Conservation (phyloP, 1,140 invertebrate species). For the Lepidurus arcticus region DNA sequence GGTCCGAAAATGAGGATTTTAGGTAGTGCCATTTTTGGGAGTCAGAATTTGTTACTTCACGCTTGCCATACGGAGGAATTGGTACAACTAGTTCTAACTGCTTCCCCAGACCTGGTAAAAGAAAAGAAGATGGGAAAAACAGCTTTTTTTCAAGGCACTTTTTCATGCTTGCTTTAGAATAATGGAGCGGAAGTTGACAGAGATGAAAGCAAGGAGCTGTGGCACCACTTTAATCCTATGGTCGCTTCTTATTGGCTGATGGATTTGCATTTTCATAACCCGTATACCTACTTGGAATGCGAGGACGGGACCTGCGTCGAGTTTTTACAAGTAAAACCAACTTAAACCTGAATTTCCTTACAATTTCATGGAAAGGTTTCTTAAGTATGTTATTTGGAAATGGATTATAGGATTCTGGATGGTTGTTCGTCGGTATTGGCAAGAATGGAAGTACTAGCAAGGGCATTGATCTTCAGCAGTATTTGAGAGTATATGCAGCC, state of each 20-base stretch:
- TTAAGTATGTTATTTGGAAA: background rate
- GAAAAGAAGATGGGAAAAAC: background rate
- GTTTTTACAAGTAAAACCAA: background rate
- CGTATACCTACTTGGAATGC: background rate
- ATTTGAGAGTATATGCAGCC: background rate
- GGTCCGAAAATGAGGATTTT: background rate
- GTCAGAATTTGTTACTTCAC: background rate
- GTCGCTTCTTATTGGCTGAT: background rate
- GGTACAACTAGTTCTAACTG: constrained; percentile 1
- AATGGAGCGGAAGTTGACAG: background rate
- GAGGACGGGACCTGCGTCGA: background rate
- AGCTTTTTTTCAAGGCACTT: background rate
- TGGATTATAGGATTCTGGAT: background rate
- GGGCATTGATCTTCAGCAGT: background rate
- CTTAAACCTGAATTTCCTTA: background rate
- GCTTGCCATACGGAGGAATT: background rate
- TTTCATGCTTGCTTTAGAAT: background rate
- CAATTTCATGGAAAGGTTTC: background rate
- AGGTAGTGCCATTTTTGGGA: background rate
- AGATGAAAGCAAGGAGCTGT: background rate
- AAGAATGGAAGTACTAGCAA: background rate
- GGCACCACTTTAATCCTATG: background rate
- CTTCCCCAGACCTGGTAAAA: background rate
- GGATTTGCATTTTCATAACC: constrained; percentile 14
- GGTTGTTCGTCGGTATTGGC: background rate